Base-by-base conservation (phyloP, 2,113 vertebrate genomes). In the Herpetotheres cachinnans region DNA sequence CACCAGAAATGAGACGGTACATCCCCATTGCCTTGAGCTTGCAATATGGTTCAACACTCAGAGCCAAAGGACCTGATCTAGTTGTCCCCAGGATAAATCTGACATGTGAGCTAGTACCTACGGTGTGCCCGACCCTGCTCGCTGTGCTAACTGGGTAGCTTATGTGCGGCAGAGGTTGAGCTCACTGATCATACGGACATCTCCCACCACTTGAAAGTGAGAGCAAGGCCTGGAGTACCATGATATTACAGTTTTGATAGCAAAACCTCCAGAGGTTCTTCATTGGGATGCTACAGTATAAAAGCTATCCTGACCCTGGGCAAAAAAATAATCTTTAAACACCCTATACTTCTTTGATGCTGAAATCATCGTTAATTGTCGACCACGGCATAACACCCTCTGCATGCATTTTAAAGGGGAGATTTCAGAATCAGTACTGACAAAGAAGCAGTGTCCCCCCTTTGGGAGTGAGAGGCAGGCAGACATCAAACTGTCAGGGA, bases 91-190 rank as follows among this genome's bases (percentile, higher is more conserved):
- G n/a, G 83, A 70, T 22, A 78, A 83, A 86, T 24, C 9, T 81
- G 58, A 16, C 10, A 2, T 0, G 0, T n/a, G 30, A 92, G 16
- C 8, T 27, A 34, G 40, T 54, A 5, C 40, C 46, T 26, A 1
- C 22, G 0, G 0, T 4, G 8, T 47, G 29, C 52, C 61, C 0
- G 1, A 7, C 44, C 6, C 7, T 63, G 46, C 19, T 29, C 9
- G 6, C 47, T 42, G 42, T 42, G 59, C 49, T 72, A 8, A 2
- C 26, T 46, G 65, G 26, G 61, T 22, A 55, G 20, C 9, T 63
- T 50, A 3, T 0, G 0, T 54, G 54, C 72, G 74, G 38, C 47
- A 76, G 65, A 59, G 26, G 3, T 2, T 50, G 47, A 50, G 42
- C 20, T 91, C 36, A 13, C 16, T 25, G 55, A 3, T 9, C 30